Evolutionary conservation across 1,140 invertebrate species (phyloP).

Genomic region (Trichogramma pretiosum): DNA sequence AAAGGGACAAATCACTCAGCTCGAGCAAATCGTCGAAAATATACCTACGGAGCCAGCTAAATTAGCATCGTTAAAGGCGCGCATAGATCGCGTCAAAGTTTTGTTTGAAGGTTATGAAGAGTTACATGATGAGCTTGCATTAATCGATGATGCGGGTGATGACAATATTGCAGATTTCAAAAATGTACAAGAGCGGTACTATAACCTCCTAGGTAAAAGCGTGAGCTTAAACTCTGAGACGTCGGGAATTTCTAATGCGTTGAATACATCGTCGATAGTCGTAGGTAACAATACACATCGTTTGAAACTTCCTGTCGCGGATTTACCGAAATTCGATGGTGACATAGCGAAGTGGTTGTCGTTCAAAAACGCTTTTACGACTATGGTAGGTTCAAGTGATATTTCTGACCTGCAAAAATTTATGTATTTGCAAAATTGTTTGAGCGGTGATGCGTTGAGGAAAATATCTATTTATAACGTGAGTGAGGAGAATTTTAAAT

Average conservation of each 20-base stretch:
- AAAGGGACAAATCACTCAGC: neutral
- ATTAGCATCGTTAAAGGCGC: neutral
- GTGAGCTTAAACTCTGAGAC: neutral
- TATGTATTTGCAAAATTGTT: neutral
- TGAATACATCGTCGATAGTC: neutral
- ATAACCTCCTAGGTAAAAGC: neutral
- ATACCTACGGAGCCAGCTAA: neutral
- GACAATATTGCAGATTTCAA: neutral
- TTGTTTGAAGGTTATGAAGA: neutral
- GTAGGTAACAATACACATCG: neutral
- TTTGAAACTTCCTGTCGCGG: neutral
- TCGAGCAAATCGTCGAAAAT: neutral
- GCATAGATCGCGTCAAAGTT: neutral
- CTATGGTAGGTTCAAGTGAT: neutral
- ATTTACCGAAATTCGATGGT: neutral
- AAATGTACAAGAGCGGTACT: neutral
- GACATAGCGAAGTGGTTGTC: neutral
- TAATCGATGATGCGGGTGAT: neutral
- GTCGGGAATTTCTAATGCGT: neutral
- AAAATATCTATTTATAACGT: no score
- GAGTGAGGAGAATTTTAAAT: neutral
- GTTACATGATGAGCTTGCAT: neutral
- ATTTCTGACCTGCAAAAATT: neutral
- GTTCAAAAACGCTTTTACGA: neutral
- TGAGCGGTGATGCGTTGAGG: neutral